Base-by-base conservation (phyloP, 2,797 vertebrate species). In the Chelon auratus region DNA sequence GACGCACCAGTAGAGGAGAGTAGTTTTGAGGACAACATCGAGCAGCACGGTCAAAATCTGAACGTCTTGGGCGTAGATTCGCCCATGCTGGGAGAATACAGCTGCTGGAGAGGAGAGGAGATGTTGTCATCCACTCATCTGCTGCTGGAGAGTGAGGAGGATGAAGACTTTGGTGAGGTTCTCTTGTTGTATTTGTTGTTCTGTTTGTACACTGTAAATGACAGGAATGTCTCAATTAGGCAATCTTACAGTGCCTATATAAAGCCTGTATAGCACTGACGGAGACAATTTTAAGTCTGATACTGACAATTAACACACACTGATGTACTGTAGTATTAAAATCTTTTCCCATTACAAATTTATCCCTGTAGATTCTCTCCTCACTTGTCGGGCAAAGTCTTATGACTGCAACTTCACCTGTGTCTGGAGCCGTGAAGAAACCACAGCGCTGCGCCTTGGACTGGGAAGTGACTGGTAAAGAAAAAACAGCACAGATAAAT, bases 381-480 rank as follows among this genome's bases (percentile, higher is more conserved):
- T 94, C 9, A 87, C 0, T 0, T 95, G 93, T 56, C 72, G 58
- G 33, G 92, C 93, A n/a, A 92, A 89, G 60, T 93, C 92, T 0
- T 93, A 94, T 39, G 75, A 91, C 82, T 95, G 94, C 66, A 74
- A 14, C 9, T 91, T 95, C 72, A 91, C 5, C 68, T 95, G 94
- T 43, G 40, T 0, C 0, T 93, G 82, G 91, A 63, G 0, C 3
- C 0, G n/a, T 6, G 24, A 0, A 0, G n/a, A 0, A 3, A 84
- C 74, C 59, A 22, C 22, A 7, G 37, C 55, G 2, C 87, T 90
- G 61, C 92, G 91, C 18, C 72, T 94, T 10, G 88, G 91, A 72
- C 70, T 93, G 39, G 91, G 90, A 7, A 54, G 42, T 9, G 14
- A 88, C 56, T 90, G 93, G 94, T 94, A 90, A 86, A 53, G 0